Conservation (phyloP, 2,113 vertebrate species). For the Mormyrus iriodes region DNA sequence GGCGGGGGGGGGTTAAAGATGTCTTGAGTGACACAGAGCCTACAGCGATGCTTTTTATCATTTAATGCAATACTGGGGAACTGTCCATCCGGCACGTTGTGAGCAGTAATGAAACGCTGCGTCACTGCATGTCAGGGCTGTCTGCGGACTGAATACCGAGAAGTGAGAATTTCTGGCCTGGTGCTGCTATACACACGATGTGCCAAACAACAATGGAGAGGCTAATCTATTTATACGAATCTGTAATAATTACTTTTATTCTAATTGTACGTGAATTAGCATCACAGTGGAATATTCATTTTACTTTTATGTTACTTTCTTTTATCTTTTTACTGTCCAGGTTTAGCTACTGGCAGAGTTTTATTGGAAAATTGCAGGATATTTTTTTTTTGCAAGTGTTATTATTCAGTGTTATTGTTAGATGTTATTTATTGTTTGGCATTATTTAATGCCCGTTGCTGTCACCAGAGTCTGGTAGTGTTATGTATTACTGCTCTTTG, state of each 20-base stretch:
- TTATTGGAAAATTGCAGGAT: background rate
- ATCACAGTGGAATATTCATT: background rate
- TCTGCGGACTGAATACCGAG: background rate
- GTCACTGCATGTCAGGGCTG: background rate
- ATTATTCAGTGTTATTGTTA: background rate
- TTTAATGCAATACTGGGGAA: background rate
- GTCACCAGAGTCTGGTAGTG: background rate
- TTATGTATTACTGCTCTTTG: background rate
- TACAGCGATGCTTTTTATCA: constrained; percentile 1
- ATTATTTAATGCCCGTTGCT: background rate
- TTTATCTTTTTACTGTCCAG: background rate
- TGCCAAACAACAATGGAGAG: background rate
- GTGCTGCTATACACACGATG: background rate
- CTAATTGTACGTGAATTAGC: background rate
- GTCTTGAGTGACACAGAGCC: background rate
- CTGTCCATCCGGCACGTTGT: no score
- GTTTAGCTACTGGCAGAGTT: background rate
- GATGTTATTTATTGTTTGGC: background rate
- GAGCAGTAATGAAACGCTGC: background rate
- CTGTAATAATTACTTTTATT: background rate
- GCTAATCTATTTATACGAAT: background rate
- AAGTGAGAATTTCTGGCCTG: background rate
- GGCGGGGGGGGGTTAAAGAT: background rate
- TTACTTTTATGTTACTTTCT: background rate
- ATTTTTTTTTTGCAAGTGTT: background rate